Evolutionary conservation across 2,113 vertebrate genomes (phyloP).

Genomic region (Mesitornis unicolor): DNA sequence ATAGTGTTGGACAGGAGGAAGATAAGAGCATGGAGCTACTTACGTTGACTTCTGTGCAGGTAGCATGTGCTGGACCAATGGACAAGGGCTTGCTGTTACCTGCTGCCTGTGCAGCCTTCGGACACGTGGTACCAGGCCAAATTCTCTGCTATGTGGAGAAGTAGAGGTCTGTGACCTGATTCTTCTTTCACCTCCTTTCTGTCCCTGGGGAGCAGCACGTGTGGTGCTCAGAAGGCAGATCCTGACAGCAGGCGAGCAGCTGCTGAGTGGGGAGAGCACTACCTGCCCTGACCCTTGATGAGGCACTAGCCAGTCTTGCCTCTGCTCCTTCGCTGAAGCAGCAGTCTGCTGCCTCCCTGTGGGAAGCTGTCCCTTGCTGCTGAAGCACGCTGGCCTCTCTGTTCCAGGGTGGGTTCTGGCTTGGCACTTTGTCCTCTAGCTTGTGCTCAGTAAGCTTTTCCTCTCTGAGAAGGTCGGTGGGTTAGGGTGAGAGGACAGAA

Average conservation of each 20-base stretch:
- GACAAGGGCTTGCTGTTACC: not conserved
- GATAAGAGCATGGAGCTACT: not conserved
- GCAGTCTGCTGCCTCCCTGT: constrained; percentile 18
- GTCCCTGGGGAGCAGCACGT: not conserved
- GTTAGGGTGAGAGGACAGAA: not conserved
- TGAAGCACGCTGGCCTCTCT: accelerated
- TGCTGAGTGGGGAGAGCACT: not conserved
- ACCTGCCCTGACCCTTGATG: not conserved
- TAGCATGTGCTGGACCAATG: accelerated
- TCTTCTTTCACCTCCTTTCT: not conserved
- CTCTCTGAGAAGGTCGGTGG: not conserved
- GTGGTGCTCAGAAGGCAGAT: not conserved
- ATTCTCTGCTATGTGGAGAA: not conserved
- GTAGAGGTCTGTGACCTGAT: not conserved
- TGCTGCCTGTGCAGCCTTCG: not conserved
- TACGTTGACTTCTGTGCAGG: not conserved
- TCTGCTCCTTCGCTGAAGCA: not conserved
- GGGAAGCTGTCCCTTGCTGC: not conserved
- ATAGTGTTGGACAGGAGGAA: accelerated
- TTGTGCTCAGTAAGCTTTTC: not conserved
- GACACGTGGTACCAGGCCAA: not conserved
- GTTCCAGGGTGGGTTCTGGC: not conserved
- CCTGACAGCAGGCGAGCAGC: not conserved
- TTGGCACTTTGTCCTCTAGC: not conserved
- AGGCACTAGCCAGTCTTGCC: not conserved